These are phyloP conservation scores for Pseudopleuronectes americanus DNA, from an alignment of 2,797 vertebrate genomes.

Conservation along the genomic window DNA sequence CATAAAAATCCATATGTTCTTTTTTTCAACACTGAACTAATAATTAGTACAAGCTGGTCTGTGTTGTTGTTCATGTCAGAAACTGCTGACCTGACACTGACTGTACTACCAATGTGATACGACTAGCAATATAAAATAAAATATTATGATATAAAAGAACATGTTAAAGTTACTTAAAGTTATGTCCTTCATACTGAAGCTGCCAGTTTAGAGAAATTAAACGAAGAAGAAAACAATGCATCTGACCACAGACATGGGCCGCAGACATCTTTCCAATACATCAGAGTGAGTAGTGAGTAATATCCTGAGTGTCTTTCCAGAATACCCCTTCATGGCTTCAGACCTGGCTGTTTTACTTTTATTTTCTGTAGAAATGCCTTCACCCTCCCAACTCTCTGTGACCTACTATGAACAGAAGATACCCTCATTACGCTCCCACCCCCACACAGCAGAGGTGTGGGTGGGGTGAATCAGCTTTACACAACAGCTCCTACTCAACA, in stretches of 20 bases:
- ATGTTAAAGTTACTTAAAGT: not conserved
- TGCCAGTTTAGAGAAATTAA: not conserved
- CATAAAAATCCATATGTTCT: slow-evolving; percentile 37
- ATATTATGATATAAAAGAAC: slow-evolving; percentile 23
- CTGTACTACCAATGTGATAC: slow-evolving; percentile 15
- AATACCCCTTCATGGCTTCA: slow-evolving; percentile 21
- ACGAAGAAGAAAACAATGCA: too few species aligned
- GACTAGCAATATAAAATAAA: slow-evolving; percentile 39
- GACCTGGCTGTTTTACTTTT: slow-evolving; percentile 22
- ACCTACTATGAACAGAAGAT: slow-evolving; percentile 51
- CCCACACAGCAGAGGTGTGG: slow-evolving; percentile 59
- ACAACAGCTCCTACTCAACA: slow-evolving; percentile 65
- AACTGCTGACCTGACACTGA: slow-evolving; percentile 44
- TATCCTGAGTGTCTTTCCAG: slow-evolving; percentile 17
- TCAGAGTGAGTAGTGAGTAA: slow-evolving; percentile 11
- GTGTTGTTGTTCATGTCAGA: not conserved
- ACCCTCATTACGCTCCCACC: slow-evolving; percentile 61
- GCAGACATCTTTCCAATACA: slow-evolving; percentile 2
- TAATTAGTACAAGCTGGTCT: slow-evolving; percentile 13
- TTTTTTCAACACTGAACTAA: slow-evolving; percentile 24
- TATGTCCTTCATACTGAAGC: not conserved
- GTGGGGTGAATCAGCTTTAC: slow-evolving; percentile 71
- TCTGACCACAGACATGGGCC: not conserved
- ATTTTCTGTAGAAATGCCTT: slow-evolving; percentile 43
- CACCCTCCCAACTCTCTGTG: slow-evolving; percentile 37